phyloP scores from a whole-genome alignment of 2,888 invertebrate genomes.

The Luffia ferchaultella region DNA sequence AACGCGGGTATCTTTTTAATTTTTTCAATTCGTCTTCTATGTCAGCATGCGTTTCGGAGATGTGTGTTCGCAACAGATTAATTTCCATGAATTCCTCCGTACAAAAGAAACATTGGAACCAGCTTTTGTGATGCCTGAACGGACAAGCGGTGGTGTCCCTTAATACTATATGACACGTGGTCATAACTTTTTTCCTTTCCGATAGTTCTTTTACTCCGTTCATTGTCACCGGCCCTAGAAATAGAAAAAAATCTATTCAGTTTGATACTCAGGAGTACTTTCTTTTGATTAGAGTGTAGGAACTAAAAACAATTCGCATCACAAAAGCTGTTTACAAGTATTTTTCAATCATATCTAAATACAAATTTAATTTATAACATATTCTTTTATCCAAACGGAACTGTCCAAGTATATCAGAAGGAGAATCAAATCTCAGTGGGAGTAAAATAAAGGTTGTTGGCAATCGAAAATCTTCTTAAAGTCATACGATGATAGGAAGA shows the following conservation, averaged over 20 bases:
- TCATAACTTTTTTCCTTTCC: slow-evolving; percentile 35
- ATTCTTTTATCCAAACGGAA: too few relatives aligned
- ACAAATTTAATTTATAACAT: too few relatives aligned
- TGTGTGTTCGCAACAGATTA: slow-evolving; percentile 31
- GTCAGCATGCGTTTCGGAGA: slow-evolving; percentile 25
- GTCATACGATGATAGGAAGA: too few relatives aligned
- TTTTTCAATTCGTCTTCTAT: slow-evolving; percentile 35
- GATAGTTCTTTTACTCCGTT: slow-evolving; percentile 31
- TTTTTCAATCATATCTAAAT: too few relatives aligned
- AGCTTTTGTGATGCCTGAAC: slow-evolving; percentile 48
- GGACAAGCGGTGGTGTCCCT: slow-evolving; percentile 46
- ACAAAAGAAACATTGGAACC: slow-evolving; percentile 55
- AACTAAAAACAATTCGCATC: too few relatives aligned
- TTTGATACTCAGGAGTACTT: too few relatives aligned
- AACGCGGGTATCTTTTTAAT: slow-evolving; percentile 44
- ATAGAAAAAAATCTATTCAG: slow-evolving; percentile 10
- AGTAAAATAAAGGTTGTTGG: too few relatives aligned
- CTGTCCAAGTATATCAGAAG: too few relatives aligned
- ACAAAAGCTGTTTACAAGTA: too few relatives aligned
- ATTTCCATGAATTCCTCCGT: slow-evolving; percentile 42
- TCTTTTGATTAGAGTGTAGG: not conserved
- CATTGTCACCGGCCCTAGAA: slow-evolving; percentile 21
- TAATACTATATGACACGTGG: slow-evolving; percentile 37
- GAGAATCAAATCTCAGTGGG: too few relatives aligned
- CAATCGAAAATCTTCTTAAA: too few relatives aligned